Conservation (phyloP, 64 coral and sea anemone genomes). For the Montipora capricornis region DNA sequence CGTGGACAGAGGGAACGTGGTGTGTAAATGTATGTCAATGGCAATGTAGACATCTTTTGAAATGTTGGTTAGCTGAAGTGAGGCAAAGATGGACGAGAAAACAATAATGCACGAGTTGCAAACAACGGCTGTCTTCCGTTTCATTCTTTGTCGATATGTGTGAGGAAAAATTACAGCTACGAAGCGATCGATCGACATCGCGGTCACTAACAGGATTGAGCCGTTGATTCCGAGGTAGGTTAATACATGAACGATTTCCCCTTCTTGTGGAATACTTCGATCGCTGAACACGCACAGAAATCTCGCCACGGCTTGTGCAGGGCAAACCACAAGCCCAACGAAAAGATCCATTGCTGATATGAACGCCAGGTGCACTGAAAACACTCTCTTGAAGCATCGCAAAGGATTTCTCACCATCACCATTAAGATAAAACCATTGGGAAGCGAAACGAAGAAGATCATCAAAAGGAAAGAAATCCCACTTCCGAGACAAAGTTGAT, state of each 20-base stretch:
- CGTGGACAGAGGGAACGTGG: slow-evolving; percentile 1
- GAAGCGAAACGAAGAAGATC: background rate
- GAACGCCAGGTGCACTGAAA: background rate
- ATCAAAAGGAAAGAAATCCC: background rate
- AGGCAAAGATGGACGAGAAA: slow-evolving; percentile 24
- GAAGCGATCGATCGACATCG: slow-evolving; percentile 19
- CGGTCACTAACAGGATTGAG: background rate
- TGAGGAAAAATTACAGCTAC: background rate
- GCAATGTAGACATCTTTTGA: background rate
- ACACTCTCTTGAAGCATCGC: background rate
- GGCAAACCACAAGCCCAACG: background rate
- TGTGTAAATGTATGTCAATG: slow-evolving; percentile 26
- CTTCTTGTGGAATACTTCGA: background rate
- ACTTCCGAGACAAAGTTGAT: background rate
- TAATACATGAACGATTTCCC: background rate
- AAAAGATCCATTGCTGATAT: background rate
- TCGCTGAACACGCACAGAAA: slow-evolving; percentile 13
- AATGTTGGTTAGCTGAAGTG: background rate
- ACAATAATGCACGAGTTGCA: background rate
- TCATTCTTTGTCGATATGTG: background rate
- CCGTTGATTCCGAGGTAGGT: slow-evolving; percentile 11
- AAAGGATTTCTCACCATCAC: background rate
- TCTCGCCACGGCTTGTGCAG: background rate
- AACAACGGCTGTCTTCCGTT: background rate
- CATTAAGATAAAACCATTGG: background rate